A percentile compares a stretch with the other conserved stretches of the same genome.
Conservation (phyloP, 2,888 invertebrate genomes). For the Cheilosia vernalis region DNA sequence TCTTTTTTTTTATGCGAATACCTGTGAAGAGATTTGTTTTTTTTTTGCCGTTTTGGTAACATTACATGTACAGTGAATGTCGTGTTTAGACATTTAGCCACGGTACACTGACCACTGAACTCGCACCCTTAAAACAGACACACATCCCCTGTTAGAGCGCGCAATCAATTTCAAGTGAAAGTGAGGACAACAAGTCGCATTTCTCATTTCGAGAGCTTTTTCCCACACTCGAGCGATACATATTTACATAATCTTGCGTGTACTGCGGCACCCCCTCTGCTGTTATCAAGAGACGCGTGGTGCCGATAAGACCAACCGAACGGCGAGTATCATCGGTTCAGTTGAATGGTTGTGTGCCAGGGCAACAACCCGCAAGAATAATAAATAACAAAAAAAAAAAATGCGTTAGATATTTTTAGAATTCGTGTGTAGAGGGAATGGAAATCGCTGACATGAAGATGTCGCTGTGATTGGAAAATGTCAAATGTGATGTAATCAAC, state of each 20-base stretch:
- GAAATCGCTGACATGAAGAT: conserved; percentile 57
- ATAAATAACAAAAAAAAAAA: conserved; percentile 30
- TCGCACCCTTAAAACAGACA: conserved; percentile 17
- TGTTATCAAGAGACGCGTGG: conserved; percentile 63
- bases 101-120: conserved; percentile 68
- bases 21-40: conserved; percentile 1
- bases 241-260: conserved; percentile 57
- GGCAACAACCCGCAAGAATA: conserved; percentile 68
- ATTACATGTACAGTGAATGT: conserved; percentile 18
- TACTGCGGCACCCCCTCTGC: conserved; percentile 32
- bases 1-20: neutral
- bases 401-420: conserved; percentile 64
- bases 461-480: conserved; percentile 63
- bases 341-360: conserved; percentile 31
- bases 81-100: conserved; percentile 55
- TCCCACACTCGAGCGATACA: conserved; percentile 44
- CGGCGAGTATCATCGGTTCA: conserved; percentile 12
- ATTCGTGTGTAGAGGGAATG: conserved; percentile 27
- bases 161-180: conserved; percentile 9
- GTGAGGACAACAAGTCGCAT: conserved; percentile 3
- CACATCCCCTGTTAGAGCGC: conserved; percentile 13
- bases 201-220: neutral
- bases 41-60: no score
- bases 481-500: conserved; percentile 66
- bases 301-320: conserved; percentile 55